Percentiles rank a stretch among this genome's conserved stretches.
phyloP scores from a whole-genome alignment of 2,113 vertebrate genomes.

The Nerophis ophidion region DNA sequence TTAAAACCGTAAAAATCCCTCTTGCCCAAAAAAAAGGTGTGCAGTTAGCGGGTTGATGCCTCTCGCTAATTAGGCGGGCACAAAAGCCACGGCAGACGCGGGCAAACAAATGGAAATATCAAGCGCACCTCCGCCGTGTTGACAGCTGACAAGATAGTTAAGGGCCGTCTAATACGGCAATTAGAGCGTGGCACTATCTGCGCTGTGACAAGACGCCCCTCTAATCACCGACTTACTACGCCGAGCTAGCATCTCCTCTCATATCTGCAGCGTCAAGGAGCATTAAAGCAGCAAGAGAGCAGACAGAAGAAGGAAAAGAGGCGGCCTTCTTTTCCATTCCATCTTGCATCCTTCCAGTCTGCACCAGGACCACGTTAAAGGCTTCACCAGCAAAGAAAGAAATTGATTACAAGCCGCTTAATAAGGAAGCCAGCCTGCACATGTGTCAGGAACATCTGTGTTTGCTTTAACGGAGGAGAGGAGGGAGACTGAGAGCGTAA shows the following conservation, averaged over 20 bases:
- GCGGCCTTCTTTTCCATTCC: constrained; percentile 41
- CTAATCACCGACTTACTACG: constrained; percentile 80
- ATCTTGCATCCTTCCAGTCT: constrained; percentile 36
- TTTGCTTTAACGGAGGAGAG: constrained; percentile 27
- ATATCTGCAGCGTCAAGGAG: constrained; percentile 70
- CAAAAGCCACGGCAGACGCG: constrained; percentile 31
- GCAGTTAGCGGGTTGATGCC: constrained; percentile 33
- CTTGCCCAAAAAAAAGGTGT: too few relatives aligned
- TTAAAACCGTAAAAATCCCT: too few relatives aligned
- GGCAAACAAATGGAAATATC: constrained; percentile 68
- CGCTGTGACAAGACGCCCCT: constrained; percentile 77
- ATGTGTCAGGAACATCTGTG: constrained; percentile 28
- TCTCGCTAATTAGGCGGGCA: constrained; percentile 44
- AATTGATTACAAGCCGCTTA: constrained; percentile 12
- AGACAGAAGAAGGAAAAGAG: constrained; percentile 5
- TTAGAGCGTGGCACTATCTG: constrained; percentile 78
- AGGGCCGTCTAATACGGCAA: constrained; percentile 77
- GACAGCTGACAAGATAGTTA: constrained; percentile 74
- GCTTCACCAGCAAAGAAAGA: constrained; percentile 9
- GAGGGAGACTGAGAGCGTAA: constrained; percentile 12
- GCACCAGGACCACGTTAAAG: constrained; percentile 7
- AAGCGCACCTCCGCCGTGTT: constrained; percentile 52
- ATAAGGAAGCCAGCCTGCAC: background rate
- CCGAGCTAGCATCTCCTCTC: constrained; percentile 78
- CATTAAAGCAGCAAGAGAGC: constrained; percentile 57